Evolutionary conservation across 2,888 invertebrate genomes (phyloP), one percentile per base, ranked within the genome.

Genomic region (Callimorpha dominula): DNA sequence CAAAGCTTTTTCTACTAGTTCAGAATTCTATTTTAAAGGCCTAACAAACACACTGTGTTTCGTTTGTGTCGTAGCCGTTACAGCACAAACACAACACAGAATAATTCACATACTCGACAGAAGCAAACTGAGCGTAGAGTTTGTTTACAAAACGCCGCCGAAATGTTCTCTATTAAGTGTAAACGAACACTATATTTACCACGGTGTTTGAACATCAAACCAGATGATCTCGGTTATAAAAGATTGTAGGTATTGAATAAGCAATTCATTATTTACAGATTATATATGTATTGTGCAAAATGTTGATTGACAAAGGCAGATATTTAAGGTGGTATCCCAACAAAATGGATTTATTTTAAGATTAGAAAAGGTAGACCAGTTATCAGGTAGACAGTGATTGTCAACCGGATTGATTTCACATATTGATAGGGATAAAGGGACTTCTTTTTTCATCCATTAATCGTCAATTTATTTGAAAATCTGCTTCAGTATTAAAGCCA

Each of bases 91-190:
- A 12, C 20, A 54, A 54, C 20, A 57, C 20, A n/a, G 20, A 20
- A 20, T 20, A 20, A 57, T 57, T 20, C 20, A 57, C 20, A 57
- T 17, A 57, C 20, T 54, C 54, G 54, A n/a, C 43, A 64, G 8
- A 17, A 9, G 64, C 6, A 46, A n/a, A 11, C n/a, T 12, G 9
- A 46, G 20, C 4, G 65, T 20, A 1, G 46, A 49, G 64, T 71
- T 66, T 75, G 64, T 81, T 79, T 79, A 74, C 50, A 68, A 63
- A 77, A 77, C 69, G 69, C 77, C 79, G 75, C 75, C 81, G 74
- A 81, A 77, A 72, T 72, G 71, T 74, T 79, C 70, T 78, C 52
- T 69, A 67, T 77, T 49, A 31, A 71, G 68, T 75, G 65, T 72
- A 73, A 75, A 81, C 68, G 65, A 50, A 42, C 49, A 73, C 60